Evolutionary conservation across 2,113 vertebrate genomes (phyloP).

Genomic region (Mellivora capensis): DNA sequence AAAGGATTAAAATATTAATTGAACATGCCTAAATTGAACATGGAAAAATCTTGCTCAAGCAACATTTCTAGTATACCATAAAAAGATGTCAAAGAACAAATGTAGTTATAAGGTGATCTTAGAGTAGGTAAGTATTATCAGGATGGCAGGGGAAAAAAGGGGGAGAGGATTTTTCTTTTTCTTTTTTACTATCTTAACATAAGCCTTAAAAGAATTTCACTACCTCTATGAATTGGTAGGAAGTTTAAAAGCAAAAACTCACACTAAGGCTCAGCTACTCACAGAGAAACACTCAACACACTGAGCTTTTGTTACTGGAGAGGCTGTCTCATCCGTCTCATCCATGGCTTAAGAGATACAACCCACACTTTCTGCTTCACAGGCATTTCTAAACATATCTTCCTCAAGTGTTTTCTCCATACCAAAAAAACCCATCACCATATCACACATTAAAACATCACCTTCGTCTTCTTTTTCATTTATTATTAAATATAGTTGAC

Average conservation of each 20-base stretch:
- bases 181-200: not conserved
- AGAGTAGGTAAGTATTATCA: not conserved
- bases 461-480: not conserved
- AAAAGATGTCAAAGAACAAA: not conserved
- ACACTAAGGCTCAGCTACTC: not conserved
- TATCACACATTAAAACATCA: not conserved
- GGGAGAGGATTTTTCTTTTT: not conserved
- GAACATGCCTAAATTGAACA: not conserved
- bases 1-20: not conserved
- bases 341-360: not conserved
- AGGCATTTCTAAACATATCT: not conserved
- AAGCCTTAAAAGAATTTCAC: not conserved
- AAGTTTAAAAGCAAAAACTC: not conserved
- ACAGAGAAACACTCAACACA: too few relatives aligned
- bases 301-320: not conserved
- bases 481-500: not conserved
- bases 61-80: not conserved
- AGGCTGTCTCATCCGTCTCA: not conserved
- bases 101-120: not conserved
- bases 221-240: not conserved
- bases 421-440: not conserved
- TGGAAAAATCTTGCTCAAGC: not conserved
- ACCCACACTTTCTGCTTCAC: not conserved
- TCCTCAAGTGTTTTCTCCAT: not conserved
- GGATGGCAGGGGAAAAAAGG: not conserved